These are phyloP conservation scores for Chaenocephalus aceratus DNA, from an alignment of 2,113 vertebrate genomes.

Conservation along the genomic window DNA sequence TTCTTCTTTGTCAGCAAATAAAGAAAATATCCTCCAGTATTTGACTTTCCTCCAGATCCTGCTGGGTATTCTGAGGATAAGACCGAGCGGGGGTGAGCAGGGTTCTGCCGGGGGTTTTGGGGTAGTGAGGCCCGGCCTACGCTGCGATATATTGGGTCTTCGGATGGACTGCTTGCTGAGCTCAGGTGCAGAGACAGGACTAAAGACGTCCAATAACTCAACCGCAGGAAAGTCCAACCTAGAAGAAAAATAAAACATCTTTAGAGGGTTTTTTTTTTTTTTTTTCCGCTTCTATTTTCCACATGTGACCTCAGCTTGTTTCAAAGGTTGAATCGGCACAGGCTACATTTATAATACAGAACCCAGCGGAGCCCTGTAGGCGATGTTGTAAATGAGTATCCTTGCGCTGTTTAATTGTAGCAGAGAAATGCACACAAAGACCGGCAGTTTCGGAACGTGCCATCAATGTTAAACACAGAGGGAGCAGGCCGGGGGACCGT, in stretches of 20 bases:
- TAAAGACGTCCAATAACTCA: constrained; percentile 88
- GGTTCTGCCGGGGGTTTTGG: constrained; percentile 33
- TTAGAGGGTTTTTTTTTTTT: constrained; percentile 8
- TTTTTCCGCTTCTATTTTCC: constrained; percentile 1
- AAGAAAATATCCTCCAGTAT: constrained; percentile 97
- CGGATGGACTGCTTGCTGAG: constrained; percentile 35
- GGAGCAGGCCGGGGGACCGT: neutral
- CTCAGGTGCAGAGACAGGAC: constrained; percentile 73
- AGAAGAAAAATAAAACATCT: neutral
- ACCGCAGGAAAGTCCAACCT: constrained; percentile 88
- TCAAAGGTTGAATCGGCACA: constrained; percentile 11
- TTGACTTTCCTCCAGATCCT: constrained; percentile 87
- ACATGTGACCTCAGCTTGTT: constrained; percentile 1
- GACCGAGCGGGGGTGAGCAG: constrained; percentile 28
- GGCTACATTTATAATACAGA: constrained; percentile 37
- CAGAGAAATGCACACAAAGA: constrained; percentile 39
- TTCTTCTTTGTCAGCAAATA: constrained; percentile 83
- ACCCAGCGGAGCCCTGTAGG: neutral
- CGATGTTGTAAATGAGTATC: constrained; percentile 30
- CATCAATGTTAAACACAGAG: constrained; percentile 21
- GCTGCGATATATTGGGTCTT: constrained; percentile 40
- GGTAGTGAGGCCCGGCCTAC: constrained; percentile 26
- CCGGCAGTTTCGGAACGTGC: neutral
- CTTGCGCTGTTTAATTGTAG: constrained; percentile 11
- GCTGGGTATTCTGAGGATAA: constrained; percentile 57